Conservation (phyloP, 1,140 invertebrate genomes). For the Phthorimaea operculella region DNA sequence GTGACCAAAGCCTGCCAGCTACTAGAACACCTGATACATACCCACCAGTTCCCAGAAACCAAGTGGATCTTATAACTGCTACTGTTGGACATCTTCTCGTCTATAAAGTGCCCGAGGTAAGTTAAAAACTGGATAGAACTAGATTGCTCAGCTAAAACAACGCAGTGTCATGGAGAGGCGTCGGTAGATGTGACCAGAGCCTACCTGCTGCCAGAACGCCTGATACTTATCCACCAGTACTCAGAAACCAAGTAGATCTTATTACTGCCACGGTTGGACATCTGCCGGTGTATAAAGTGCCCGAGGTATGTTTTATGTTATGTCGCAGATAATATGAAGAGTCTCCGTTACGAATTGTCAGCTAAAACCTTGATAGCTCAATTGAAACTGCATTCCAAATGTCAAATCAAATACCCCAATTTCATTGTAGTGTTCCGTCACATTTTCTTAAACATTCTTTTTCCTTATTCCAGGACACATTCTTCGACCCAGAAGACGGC, state of each 20-base stretch:
- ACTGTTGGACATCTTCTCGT: conserved; percentile 81
- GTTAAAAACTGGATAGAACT: too few species aligned
- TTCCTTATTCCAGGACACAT: conserved; percentile 76
- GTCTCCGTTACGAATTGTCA: too few species aligned
- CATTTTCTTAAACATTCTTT: too few species aligned
- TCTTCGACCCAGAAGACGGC: conserved; percentile 89
- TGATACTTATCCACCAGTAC: conserved; percentile 78
- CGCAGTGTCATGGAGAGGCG: too few species aligned
- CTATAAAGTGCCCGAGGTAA: conserved; percentile 81
- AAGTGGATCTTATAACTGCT: conserved; percentile 85
- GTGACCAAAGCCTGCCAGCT: conserved; percentile 61
- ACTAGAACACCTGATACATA: conserved; percentile 73
- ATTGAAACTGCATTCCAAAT: too few species aligned
- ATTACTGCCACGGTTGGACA: conserved; percentile 83
- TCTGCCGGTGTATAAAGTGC: conserved; percentile 82
- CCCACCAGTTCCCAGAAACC: conserved; percentile 81
- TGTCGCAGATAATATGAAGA: too few species aligned
- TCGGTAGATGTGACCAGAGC: too few species aligned
- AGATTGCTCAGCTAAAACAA: too few species aligned
- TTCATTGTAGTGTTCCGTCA: too few species aligned
- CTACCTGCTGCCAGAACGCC: conserved; percentile 67
- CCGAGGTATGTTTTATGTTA: too few species aligned
- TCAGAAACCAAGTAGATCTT: conserved; percentile 86
- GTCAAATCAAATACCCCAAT: too few species aligned
- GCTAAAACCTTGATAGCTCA: too few species aligned